phyloP scores from a whole-genome alignment of 1,140 invertebrate genomes.

The Sycophila sp. region DNA sequence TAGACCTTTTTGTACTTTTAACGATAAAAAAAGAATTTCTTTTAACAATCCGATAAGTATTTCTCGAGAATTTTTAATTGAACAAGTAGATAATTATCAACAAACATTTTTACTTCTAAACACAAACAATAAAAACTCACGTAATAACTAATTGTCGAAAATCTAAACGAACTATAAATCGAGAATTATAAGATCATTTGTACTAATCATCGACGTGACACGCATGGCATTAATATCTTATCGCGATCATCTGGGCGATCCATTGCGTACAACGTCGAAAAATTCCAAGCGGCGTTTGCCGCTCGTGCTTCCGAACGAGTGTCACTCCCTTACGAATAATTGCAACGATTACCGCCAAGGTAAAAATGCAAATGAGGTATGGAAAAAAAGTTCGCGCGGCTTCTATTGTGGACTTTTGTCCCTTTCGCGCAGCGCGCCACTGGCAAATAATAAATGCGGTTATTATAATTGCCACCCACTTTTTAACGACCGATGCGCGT shows the following conservation, averaged over 20 bases:
- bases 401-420: background rate
- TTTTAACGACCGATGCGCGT: background rate
- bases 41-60: no score
- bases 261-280: background rate
- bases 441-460: background rate
- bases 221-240: background rate
- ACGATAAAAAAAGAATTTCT: no score
- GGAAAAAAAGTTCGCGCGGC: background rate
- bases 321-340: conserved; percentile 21
- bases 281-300: background rate
- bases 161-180: no score
- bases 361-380: conserved; percentile 17
- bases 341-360: conserved; percentile 9
- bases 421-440: background rate
- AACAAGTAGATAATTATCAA: no score
- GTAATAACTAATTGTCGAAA: no score
- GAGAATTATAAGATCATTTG: background rate
- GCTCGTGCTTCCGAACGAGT: background rate
- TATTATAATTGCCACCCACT: background rate
- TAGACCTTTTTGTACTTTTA: no score
- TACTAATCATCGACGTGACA: background rate
- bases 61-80: no score
- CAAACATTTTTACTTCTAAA: no score
- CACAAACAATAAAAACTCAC: no score
- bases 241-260: background rate